Evolutionary conservation across 2,888 invertebrate genomes (phyloP).

Genomic region (Rotaria socialis): DNA sequence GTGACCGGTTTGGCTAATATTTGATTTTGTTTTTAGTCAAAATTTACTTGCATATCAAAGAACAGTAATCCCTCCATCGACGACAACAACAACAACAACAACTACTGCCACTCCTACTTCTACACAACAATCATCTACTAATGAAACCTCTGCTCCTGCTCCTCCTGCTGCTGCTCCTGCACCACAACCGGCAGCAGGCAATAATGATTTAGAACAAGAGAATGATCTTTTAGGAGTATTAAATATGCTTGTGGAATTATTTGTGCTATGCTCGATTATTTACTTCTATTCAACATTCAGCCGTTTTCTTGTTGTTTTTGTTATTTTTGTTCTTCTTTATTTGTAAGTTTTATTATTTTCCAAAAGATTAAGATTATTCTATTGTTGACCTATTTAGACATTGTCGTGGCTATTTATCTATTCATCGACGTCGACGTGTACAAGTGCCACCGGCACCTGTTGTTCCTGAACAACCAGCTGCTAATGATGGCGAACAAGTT

Average conservation of each 20-base stretch:
- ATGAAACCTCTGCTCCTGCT: not conserved
- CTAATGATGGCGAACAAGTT: not conserved
- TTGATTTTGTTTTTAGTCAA: not conserved
- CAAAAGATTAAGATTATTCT: not conserved
- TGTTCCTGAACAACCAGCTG: not conserved
- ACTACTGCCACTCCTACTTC: not conserved
- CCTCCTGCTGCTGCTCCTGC: not conserved
- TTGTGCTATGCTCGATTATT: constrained; percentile 6
- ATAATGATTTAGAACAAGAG: not conserved
- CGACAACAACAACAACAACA: not conserved
- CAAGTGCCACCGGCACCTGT: not conserved
- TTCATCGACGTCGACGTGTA: not conserved
- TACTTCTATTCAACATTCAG: constrained; percentile 26
- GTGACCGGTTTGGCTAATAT: too few species aligned
- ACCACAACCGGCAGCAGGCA: not conserved
- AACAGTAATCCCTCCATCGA: not conserved
- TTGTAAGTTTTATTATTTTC: not conserved
- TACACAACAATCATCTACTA: not conserved
- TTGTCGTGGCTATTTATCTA: constrained; percentile 32
- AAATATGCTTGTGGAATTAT: constrained; percentile 10
- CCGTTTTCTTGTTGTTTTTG: constrained; percentile 4
- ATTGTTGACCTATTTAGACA: not conserved
- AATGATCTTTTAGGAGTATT: constrained; percentile 22
- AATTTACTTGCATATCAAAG: constrained; percentile 1
- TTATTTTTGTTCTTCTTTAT: not conserved